Evolutionary conservation across 2,797 vertebrate genomes (phyloP).

Genomic region (Orestias chungarensis): DNA sequence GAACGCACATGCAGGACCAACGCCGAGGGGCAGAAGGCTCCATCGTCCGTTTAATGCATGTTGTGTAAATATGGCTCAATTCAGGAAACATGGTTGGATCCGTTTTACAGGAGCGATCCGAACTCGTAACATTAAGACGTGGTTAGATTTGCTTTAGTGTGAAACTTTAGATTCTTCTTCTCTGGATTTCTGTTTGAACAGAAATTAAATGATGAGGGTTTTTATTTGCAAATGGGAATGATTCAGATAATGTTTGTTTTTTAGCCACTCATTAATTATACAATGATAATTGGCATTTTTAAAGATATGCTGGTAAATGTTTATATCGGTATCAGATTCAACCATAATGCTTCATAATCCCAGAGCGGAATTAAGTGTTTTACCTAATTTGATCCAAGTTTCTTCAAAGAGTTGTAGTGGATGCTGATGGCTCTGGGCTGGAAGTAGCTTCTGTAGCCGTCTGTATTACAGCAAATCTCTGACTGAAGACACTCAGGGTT

Average conservation of each 20-base stretch:
- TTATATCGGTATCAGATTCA: not conserved
- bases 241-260: not conserved
- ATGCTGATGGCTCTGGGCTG: not conserved
- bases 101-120: conserved; percentile 1
- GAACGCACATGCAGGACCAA: conserved; percentile 56
- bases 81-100: conserved; percentile 55
- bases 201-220: not conserved
- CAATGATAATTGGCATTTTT: not conserved
- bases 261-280: not conserved
- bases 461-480: not conserved
- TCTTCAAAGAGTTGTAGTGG: not conserved
- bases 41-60: conserved; percentile 68
- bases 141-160: not conserved
- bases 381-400: not conserved
- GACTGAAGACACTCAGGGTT: not conserved
- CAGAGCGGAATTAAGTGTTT: not conserved
- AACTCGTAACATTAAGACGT: conserved; percentile 4
- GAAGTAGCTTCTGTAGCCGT: not conserved
- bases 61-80: conserved; percentile 69
- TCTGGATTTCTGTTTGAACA: not conserved
- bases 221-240: not conserved
- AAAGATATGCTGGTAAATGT: not conserved
- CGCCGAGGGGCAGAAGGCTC: conserved; percentile 51
- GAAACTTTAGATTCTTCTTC: not conserved
- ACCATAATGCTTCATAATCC: not conserved